Conservation (phyloP, 2,797 vertebrate species). For the Alca torda region DNA sequence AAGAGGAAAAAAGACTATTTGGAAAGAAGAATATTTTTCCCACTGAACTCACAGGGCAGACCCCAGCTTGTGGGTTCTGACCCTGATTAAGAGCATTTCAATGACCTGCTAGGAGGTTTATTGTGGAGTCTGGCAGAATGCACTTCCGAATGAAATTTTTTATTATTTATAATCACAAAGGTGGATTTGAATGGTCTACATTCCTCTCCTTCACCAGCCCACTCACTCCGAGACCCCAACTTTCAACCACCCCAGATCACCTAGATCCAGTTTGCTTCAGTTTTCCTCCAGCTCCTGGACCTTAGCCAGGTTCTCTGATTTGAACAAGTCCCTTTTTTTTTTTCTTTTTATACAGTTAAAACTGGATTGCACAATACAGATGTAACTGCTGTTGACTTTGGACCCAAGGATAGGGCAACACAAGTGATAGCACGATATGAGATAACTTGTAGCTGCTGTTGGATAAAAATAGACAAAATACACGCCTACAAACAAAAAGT, state of each 20-base stretch:
- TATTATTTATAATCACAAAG: conserved; percentile 83
- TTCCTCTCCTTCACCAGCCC: conserved; percentile 30
- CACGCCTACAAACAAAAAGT: conserved; percentile 24
- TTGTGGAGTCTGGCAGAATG: conserved; percentile 82
- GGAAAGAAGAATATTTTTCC: conserved; percentile 80
- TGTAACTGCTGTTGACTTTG: conserved; percentile 37
- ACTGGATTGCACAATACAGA: conserved; percentile 17
- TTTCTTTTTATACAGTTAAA: conserved; percentile 27
- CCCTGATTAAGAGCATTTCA: conserved; percentile 87
- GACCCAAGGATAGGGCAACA: conserved; percentile 11
- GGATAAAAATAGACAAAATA: conserved; percentile 61
- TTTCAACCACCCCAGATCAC: background rate
- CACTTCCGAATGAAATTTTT: conserved; percentile 86
- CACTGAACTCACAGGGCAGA: conserved; percentile 86
- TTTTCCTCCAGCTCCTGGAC: background rate
- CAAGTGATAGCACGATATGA: background rate
- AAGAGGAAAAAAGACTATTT: conserved; percentile 78
- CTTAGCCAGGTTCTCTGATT: conserved; percentile 1
- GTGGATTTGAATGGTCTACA: conserved; percentile 66
- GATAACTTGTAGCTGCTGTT: conserved; percentile 43
- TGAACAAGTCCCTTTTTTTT: background rate
- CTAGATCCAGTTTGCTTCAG: background rate
- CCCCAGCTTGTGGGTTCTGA: conserved; percentile 90
- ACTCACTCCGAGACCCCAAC: background rate
- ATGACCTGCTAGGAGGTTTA: conserved; percentile 84